Evolutionary conservation across 2,797 vertebrate genomes (phyloP), one percentile per base, ranked within the genome.

Genomic region (Garrulus glandarius): DNA sequence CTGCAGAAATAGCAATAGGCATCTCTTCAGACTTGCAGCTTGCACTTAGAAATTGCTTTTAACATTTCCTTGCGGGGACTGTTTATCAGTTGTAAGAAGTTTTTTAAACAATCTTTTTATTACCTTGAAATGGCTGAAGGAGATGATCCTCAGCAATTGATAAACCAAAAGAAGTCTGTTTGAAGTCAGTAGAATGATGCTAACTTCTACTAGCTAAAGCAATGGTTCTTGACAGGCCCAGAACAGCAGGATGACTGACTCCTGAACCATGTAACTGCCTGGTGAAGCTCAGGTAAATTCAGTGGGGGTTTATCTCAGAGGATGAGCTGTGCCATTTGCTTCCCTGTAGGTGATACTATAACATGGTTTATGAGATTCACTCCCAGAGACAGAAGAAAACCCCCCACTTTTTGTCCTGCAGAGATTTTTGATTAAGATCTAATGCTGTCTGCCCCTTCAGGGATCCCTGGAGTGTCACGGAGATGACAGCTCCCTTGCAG

Each of bases 81-180:
- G 71, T 87, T 90, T 87, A 79, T 87, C 94, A 87, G n/a, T 61
- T 1, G 10, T 50, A 76, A 37, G 79, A 53, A 49, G 3, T 32
- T 84, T 93, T 95, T 92, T 27, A 79, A 93, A 72, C 59, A 76
- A 89, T 67, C 39, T 79, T 92, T 87, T 93, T 90, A 84, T 87
- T 89, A 53, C 59, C 34, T 53, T 79, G 83, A 68, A 94, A 69
- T 50, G 85, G 43, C 55, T 83, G 88, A 80, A 85, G 79, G 75
- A 92, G 52, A 83, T 93, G 71, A 55, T 92, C 68, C 50, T 88
- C 76, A 72, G 85, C 80, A 84, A 60, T 16, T 87, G 88, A 91
- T 85, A 94, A 93, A 85, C n/a, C 52, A n/a, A 36, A 90, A 82
- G 41, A 52, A 87, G 74, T 61, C 65, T 84, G 65, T 84, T 37